A percentile compares a stretch with the other conserved stretches of the same genome.
phyloP scores from a whole-genome alignment of 2,113 vertebrate genomes.

The Xenopus tropicalis region UCB_Xtro_10.0 CM004444.2:140338501-140339000 shows the following conservation, averaged over 20 bases:
- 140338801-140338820: no score
- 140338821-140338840: no score
- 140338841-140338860: no score
- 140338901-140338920: no score
- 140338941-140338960: no score
- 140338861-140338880: no score
- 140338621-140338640: slow-evolving; percentile 19
- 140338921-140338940: no score
- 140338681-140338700: not conserved
- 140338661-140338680: slow-evolving; percentile 33
- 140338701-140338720: slow-evolving; percentile 3
- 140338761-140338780: slow-evolving; percentile 18
- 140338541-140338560: slow-evolving; percentile 32
- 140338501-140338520: slow-evolving; percentile 45
- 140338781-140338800: slow-evolving; percentile 17
- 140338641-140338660: slow-evolving; percentile 31
- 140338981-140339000: no score
- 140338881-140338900: no score
- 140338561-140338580: slow-evolving; percentile 35
- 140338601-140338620: slow-evolving; percentile 42
- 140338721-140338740: slow-evolving; percentile 20
- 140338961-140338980: no score
- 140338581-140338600: slow-evolving; percentile 13
- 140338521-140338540: slow-evolving; percentile 44
- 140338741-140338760: not conserved